phyloP scores from a whole-genome alignment of 2,113 vertebrate genomes.

The Odobenus rosmarus region DNA sequence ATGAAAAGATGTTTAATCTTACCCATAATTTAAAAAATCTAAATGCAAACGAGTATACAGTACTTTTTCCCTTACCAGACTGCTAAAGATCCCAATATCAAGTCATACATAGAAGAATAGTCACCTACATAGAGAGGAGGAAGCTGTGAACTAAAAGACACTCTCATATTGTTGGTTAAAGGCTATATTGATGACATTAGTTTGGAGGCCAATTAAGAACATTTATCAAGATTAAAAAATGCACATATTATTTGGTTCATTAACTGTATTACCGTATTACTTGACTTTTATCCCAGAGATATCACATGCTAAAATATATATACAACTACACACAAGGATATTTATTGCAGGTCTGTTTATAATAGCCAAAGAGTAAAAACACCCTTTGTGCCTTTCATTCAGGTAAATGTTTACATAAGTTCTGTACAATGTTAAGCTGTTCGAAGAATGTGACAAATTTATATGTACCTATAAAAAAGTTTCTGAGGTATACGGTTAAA shows the following conservation, averaged over 20 bases:
- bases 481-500: background rate
- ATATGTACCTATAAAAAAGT: background rate
- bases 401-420: conserved; percentile 26
- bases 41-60: background rate
- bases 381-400: background rate
- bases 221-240: background rate
- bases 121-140: background rate
- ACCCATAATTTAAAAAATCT: background rate
- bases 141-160: background rate
- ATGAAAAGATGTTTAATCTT: background rate
- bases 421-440: background rate
- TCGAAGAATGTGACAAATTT: background rate
- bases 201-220: background rate
- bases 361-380: background rate
- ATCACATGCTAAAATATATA: background rate
- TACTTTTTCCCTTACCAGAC: background rate
- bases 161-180: background rate
- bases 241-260: background rate
- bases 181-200: background rate
- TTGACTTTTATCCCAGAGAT: background rate
- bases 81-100: background rate
- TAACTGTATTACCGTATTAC: background rate
- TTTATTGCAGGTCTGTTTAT: background rate
- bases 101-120: background rate
- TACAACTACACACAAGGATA: background rate